Conservation (phyloP, 1,140 invertebrate species). For the Drosophila persimilis region DNA sequence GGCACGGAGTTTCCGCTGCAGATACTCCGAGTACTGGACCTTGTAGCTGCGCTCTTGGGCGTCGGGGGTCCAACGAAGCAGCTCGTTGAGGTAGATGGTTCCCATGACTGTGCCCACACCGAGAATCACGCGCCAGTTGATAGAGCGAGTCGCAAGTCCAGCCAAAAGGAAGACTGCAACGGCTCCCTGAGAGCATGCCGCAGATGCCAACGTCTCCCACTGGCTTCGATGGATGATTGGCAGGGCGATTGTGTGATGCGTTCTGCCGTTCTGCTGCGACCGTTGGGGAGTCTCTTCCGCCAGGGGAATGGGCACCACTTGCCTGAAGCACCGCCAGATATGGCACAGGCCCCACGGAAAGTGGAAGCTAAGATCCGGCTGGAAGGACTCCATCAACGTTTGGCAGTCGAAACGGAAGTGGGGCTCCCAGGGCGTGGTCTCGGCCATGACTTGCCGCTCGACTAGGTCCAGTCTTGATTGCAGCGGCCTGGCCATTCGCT, state of each 20-base stretch:
- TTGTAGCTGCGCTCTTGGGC: slow-evolving; percentile 98
- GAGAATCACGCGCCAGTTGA: slow-evolving; percentile 96
- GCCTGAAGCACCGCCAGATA: slow-evolving; percentile 91
- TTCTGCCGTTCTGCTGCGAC: slow-evolving; percentile 30
- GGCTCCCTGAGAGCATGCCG: slow-evolving; percentile 90
- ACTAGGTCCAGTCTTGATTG: slow-evolving; percentile 93
- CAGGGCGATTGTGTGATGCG: slow-evolving; percentile 17
- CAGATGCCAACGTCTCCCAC: slow-evolving; percentile 86
- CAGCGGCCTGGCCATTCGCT: slow-evolving; percentile 91
- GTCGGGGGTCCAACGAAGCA: slow-evolving; percentile 98
- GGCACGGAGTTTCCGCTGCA: slow-evolving; percentile 94
- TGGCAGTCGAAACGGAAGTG: slow-evolving; percentile 96
- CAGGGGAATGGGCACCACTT: slow-evolving; percentile 73
- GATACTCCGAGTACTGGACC: slow-evolving; percentile 96
- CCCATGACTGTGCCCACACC: slow-evolving; percentile 93
- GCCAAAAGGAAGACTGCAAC: slow-evolving; percentile 91
- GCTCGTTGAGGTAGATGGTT: slow-evolving; percentile 96
- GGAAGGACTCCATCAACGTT: slow-evolving; percentile 97
- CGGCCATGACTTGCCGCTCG: slow-evolving; percentile 95
- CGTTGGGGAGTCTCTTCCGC: slow-evolving; percentile 40
- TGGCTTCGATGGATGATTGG: slow-evolving; percentile 83
- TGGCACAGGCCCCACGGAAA: slow-evolving; percentile 95
- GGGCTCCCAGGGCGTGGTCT: slow-evolving; percentile 93
- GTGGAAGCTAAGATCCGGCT: slow-evolving; percentile 96
- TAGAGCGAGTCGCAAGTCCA: slow-evolving; percentile 95